These are phyloP conservation scores for Pseudeuparius sepicola DNA, from an alignment of 2,888 invertebrate genomes.

Conservation along the genomic window DNA sequence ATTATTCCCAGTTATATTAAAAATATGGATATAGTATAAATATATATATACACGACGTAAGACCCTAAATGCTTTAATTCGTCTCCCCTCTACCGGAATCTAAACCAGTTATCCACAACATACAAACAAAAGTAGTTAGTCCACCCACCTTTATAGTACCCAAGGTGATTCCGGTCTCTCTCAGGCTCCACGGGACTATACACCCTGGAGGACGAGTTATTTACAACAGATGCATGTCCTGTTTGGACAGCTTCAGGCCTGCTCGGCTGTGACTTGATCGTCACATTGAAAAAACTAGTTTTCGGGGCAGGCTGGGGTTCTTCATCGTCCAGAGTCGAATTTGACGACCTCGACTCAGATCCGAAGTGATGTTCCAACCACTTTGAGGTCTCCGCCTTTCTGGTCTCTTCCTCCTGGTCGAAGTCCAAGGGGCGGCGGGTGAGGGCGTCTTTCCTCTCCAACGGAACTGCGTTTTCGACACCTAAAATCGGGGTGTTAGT, in stretches of 20 bases:
- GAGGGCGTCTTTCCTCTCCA: conserved; percentile 70
- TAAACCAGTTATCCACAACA: no score
- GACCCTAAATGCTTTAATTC: no score
- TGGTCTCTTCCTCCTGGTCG: conserved; percentile 79
- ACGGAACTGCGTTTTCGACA: conserved; percentile 32
- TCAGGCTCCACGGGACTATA: conserved; percentile 38
- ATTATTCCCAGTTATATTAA: no score
- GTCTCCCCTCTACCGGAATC: no score
- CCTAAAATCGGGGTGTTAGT: no score
- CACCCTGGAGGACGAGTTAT: conserved; percentile 33
- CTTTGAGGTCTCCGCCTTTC: conserved; percentile 82
- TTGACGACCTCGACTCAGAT: conserved; percentile 71
- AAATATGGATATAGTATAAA: no score
- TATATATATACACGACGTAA: no score
- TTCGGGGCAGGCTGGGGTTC: conserved; percentile 51
- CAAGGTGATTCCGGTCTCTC: conserved; percentile 39
- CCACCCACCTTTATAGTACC: conserved; percentile 30
- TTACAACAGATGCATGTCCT: conserved; percentile 17
- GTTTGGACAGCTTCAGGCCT: conserved; percentile 32
- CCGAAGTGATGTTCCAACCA: conserved; percentile 89
- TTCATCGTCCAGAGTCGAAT: conserved; percentile 55
- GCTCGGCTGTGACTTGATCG: conserved; percentile 57
- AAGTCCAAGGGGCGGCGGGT: conserved; percentile 75
- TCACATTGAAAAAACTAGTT: conserved; percentile 67
- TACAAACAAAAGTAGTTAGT: no score